Percentiles rank a stretch among this genome's conserved stretches.
Evolutionary conservation across 2,888 invertebrate species (phyloP).

Genomic region (Leucoptera coffeella): DNA sequence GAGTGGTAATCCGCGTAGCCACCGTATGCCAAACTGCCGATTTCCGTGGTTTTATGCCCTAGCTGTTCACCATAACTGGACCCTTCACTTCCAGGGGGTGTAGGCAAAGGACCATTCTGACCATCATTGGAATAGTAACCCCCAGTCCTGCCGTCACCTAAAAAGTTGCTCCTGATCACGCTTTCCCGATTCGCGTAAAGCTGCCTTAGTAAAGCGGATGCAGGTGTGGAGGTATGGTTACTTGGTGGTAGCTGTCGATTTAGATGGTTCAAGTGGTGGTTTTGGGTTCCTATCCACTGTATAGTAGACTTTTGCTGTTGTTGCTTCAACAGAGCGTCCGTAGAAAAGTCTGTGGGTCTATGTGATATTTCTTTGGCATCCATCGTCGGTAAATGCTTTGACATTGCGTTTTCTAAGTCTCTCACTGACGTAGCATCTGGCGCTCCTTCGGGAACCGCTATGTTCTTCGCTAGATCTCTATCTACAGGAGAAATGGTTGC

Average conservation of each 20-base stretch:
- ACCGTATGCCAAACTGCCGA: slow-evolving; percentile 56
- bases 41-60: slow-evolving; percentile 47
- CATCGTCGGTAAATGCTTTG: slow-evolving; percentile 75
- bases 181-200: slow-evolving; percentile 91
- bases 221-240: slow-evolving; percentile 64
- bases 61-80: slow-evolving; percentile 61
- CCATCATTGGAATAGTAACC: slow-evolving; percentile 52
- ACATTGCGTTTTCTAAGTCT: slow-evolving; percentile 94
- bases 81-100: slow-evolving; percentile 85
- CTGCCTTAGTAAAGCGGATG: slow-evolving; percentile 83
- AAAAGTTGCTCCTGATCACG: slow-evolving; percentile 83
- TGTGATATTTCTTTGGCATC: slow-evolving; percentile 52
- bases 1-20: slow-evolving; percentile 80
- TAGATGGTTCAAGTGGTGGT: slow-evolving; percentile 54
- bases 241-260: slow-evolving; percentile 54
- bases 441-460: slow-evolving; percentile 29
- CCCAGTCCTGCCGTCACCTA: slow-evolving; percentile 39
- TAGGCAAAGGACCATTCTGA: slow-evolving; percentile 72
- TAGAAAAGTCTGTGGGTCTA: slow-evolving; percentile 81
- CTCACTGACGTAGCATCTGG: slow-evolving; percentile 67
- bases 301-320: slow-evolving; percentile 74
- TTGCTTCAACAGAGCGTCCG: slow-evolving; percentile 76
- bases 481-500: slow-evolving; percentile 35
- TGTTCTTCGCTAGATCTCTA: slow-evolving; percentile 30
- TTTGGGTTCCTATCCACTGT: slow-evolving; percentile 89